These are phyloP conservation scores for Callopanchax toddi DNA, from an alignment of 2,113 vertebrate species.

Conservation along the genomic window DNA sequence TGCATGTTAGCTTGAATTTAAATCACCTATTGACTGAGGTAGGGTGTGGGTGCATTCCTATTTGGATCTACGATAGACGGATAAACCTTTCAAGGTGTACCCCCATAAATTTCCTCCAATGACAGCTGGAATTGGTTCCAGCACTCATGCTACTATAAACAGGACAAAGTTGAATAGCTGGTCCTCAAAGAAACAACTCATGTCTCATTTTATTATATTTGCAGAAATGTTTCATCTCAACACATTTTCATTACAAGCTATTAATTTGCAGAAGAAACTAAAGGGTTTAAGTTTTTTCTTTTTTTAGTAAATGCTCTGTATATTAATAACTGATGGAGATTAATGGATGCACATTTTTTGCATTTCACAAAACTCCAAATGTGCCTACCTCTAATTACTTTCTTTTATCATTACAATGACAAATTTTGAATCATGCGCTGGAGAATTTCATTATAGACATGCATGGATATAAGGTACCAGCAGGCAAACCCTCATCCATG, in stretches of 20 bases:
- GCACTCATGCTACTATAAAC: too few species aligned
- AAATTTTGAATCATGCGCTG: slow-evolving; percentile 48
- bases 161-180: background rate
- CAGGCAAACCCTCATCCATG: slow-evolving; percentile 65
- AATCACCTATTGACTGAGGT: too few species aligned
- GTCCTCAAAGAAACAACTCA: background rate
- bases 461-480: slow-evolving; percentile 49
- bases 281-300: slow-evolving; percentile 32
- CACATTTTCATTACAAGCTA: slow-evolving; percentile 5
- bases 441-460: slow-evolving; percentile 56
- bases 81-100: too few species aligned
- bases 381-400: slow-evolving; percentile 55
- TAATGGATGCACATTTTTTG: slow-evolving; percentile 49
- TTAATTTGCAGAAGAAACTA: slow-evolving; percentile 25
- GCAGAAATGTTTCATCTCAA: slow-evolving; percentile 43
- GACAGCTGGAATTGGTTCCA: background rate
- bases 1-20: too few species aligned
- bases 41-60: too few species aligned
- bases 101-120: background rate
- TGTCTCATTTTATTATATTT: slow-evolving; percentile 7
- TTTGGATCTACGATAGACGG: too few species aligned
- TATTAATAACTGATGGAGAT: slow-evolving; percentile 38
- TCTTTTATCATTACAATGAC: slow-evolving; percentile 63
- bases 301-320: slow-evolving; percentile 33
- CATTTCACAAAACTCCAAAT: slow-evolving; percentile 53